Percentiles rank a stretch among this genome's conserved stretches.
These are phyloP conservation scores for Rhinichthys osculus DNA, from an alignment of 2,797 vertebrate genomes.

Conservation along the genomic window DNA sequence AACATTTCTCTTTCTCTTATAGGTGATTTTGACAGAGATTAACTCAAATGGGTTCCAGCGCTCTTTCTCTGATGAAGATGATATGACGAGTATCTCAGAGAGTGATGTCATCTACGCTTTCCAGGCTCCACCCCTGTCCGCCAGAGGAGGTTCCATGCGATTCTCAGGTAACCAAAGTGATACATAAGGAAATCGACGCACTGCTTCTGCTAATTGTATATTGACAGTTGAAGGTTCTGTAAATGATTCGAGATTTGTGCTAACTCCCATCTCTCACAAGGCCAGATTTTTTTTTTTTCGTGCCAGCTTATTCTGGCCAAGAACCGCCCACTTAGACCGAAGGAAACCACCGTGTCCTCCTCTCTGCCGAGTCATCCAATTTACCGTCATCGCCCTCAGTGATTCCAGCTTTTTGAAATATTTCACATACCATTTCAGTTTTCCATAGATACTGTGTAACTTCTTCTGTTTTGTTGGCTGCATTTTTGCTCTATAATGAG, in stretches of 20 bases:
- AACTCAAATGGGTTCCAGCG: constrained; percentile 86
- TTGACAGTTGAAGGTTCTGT: not conserved
- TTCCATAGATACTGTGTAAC: not conserved
- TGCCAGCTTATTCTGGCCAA: not conserved
- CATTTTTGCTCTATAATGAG: not conserved
- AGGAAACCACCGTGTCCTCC: not conserved
- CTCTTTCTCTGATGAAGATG: constrained; percentile 87
- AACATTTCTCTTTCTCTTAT: constrained; percentile 15
- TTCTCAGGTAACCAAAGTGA: constrained; percentile 79
- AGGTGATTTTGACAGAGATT: constrained; percentile 91
- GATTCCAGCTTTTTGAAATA: too few species aligned
- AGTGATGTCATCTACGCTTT: constrained; percentile 89
- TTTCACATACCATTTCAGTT: not conserved
- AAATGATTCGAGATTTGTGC: not conserved
- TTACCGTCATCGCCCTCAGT: too few species aligned
- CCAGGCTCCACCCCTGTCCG: constrained; percentile 77
- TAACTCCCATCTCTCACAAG: not conserved
- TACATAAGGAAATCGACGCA: not conserved
- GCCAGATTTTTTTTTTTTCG: not conserved
- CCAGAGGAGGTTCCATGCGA: constrained; percentile 66
- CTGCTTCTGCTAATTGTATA: not conserved
- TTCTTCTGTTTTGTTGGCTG: not conserved
- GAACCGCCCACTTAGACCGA: not conserved
- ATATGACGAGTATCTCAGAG: constrained; percentile 83
- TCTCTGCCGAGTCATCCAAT: too few species aligned